Percentiles rank a stretch among this genome's conserved stretches.
Conservation (phyloP, 2,113 vertebrate species). For the Petrocephalus zakoni region DNA sequence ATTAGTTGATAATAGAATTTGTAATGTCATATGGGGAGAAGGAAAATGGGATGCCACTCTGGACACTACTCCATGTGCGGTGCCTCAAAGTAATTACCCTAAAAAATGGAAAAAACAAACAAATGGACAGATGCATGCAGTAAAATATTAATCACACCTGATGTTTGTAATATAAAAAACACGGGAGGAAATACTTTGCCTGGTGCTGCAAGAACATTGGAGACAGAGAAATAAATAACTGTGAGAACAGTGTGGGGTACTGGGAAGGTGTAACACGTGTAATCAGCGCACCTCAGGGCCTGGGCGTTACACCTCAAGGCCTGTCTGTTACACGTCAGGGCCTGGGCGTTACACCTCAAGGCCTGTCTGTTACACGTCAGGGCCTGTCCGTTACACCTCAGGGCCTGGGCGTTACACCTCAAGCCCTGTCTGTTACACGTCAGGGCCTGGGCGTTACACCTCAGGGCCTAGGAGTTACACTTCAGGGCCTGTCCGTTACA, state of each 20-base stretch:
- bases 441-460: too few species aligned
- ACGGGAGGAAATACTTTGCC: conserved; percentile 30
- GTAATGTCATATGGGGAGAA: conserved; percentile 24
- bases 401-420: too few species aligned
- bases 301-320: too few species aligned
- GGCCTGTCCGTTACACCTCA: too few species aligned
- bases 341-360: not conserved
- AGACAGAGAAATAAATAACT: not conserved
- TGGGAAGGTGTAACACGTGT: not conserved
- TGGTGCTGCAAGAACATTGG: conserved; percentile 8
- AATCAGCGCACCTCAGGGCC: too few species aligned
- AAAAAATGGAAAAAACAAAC: conserved; percentile 16
- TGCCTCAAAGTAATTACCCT: conserved; percentile 2
- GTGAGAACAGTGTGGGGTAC: not conserved
- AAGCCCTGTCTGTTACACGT: too few species aligned
- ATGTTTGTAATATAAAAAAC: conserved; percentile 29
- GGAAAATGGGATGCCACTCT: conserved; percentile 12
- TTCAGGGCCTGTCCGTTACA: too few species aligned
- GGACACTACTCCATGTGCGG: not conserved
- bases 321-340: not conserved
- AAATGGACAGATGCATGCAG: conserved; percentile 30
- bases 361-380: too few species aligned
- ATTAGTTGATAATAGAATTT: conserved; percentile 20
- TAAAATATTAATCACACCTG: conserved; percentile 39
- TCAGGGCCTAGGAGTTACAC: too few species aligned